Conservation (phyloP, 2,113 vertebrate species). For the Dinomys branickii region DNA sequence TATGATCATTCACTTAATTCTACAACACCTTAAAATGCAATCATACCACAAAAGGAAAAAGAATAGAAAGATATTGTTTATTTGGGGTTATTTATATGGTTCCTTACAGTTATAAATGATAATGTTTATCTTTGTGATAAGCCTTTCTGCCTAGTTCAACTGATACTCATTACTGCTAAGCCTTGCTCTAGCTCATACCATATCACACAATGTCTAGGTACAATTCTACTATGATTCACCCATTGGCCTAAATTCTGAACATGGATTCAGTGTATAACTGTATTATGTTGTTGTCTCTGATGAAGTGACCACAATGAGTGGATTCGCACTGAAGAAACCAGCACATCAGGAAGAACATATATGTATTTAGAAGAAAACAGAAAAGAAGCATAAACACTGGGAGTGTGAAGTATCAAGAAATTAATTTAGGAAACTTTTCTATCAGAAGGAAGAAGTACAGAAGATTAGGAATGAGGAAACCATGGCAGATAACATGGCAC, state of each 20-base stretch:
- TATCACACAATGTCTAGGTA: background rate
- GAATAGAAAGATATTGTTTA: background rate
- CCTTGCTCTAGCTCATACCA: background rate
- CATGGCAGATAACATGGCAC: rapidly evolving
- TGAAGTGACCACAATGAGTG: background rate
- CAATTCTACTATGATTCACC: background rate
- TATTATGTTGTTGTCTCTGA: background rate
- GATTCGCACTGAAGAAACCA: background rate
- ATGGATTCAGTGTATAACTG: background rate
- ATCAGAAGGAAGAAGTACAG: background rate
- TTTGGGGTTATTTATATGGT: background rate
- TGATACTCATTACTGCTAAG: background rate
- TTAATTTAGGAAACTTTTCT: background rate
- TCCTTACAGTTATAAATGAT: background rate
- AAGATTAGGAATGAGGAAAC: background rate
- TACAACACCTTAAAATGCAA: background rate
- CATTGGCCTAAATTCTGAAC: background rate
- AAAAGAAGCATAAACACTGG: background rate
- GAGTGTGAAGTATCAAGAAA: background rate
- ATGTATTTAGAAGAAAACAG: background rate
- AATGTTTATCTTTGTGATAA: background rate
- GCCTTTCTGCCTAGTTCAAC: background rate
- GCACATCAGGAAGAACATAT: background rate
- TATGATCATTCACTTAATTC: background rate
- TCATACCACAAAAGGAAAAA: background rate